phyloP scores from a whole-genome alignment of 1,140 invertebrate species.

The Penaeus vannamei region DNA sequence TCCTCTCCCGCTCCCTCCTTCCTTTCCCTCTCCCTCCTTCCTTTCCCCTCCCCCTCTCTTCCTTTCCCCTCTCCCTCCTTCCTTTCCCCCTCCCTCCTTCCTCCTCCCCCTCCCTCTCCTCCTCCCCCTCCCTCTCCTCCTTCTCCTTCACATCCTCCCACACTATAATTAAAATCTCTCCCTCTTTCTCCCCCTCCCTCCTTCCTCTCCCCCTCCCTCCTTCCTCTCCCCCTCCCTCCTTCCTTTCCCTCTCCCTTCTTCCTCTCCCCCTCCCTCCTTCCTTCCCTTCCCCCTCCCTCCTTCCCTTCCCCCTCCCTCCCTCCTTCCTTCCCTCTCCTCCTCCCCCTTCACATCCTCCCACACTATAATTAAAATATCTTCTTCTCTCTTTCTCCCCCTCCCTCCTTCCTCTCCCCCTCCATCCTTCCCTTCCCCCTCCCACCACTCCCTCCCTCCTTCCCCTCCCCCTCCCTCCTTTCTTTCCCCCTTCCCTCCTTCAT shows the following conservation, averaged over 20 bases:
- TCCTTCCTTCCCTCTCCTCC: background rate
- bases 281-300: background rate
- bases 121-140: background rate
- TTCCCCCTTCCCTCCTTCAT: background rate
- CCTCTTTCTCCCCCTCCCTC: background rate
- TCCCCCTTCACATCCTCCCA: background rate
- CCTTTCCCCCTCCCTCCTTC: background rate
- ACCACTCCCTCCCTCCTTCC: background rate
- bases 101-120: background rate
- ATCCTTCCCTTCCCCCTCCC: background rate
- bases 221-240: background rate
- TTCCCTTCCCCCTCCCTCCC: background rate
- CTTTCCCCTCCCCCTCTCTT: background rate
- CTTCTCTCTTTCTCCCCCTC: background rate
- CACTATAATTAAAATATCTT: background rate
- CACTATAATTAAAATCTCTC: background rate
- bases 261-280: background rate
- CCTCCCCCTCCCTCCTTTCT: background rate
- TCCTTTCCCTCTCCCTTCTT: too few species aligned
- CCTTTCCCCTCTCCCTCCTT: too few species aligned
- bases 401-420: background rate
- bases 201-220: background rate
- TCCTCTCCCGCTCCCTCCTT: background rate
- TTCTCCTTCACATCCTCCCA: background rate
- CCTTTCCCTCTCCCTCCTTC: background rate